Base-by-base conservation (phyloP, 2,888 invertebrate species). In the Eupithecia abbreviata region DNA sequence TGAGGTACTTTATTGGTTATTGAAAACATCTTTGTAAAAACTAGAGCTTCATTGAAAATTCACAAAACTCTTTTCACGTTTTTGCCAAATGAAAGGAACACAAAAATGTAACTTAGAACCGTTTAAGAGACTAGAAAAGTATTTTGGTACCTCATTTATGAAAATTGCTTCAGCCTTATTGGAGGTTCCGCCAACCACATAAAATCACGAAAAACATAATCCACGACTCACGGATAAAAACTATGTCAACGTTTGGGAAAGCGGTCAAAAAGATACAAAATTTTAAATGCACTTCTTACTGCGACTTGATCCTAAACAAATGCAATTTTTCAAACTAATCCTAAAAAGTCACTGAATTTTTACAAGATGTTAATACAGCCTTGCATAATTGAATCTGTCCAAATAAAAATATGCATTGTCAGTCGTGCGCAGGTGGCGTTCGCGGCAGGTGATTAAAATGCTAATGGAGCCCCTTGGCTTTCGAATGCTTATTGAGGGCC, bases 381-480 rank as follows among this genome's bases (percentile, higher is more conserved):
- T 41, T 12, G 43, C 65, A 72, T 65, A 76, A 73, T 77, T 73
- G 67, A 73, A 73, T 77, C 71, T 66, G 75, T 75, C 62, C 62
- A 72, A 71, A 74, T 74, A 85, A 85, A 89, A 90, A 87, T 88
- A 88, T 88, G 85, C 88, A 88, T 86, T 87, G 86, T 83, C 79
- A 83, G 84, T 49, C 15, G 72, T 43, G 74, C 85, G 84, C 89
- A 91, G 90, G 88, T 90, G 90, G 73, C 82, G 74, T 79, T 79
- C 84, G 79, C 82, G 90, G 89, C 93, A 92, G 91, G 88, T 93
- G 92, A 94, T 94, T 94, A 93, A 93, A 91, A 93, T 93, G 94
- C 88, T 91, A 94, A 94, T 93, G 90, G 47, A 92, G 74, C 43
- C 58, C 51, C 62, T 62, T 62, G 74, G 73, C 71, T 71, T 68